phyloP scores from a whole-genome alignment of 2,113 vertebrate species.

The Sylvietta virens region DNA sequence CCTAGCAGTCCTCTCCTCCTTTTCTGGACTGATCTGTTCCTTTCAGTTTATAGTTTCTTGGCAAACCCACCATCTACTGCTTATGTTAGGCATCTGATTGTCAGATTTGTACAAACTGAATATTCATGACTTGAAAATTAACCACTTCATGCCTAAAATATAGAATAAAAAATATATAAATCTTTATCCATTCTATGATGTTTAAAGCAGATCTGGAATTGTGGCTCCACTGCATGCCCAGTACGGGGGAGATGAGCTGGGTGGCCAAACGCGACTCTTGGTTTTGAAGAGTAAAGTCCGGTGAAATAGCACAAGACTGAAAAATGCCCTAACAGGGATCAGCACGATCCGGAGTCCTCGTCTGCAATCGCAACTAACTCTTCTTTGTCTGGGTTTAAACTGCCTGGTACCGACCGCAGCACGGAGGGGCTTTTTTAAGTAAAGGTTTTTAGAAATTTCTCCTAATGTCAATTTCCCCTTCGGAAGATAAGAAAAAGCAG shows the following conservation, averaged over 20 bases:
- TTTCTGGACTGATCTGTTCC: constrained; percentile 73
- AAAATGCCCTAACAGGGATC: background rate
- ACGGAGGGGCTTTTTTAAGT: constrained; percentile 12
- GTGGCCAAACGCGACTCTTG: background rate
- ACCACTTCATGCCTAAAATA: constrained; percentile 68
- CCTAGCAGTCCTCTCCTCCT: constrained; percentile 54
- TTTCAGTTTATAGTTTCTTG: constrained; percentile 75
- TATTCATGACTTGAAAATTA: constrained; percentile 76
- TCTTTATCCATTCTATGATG: background rate
- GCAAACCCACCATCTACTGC: constrained; percentile 72
- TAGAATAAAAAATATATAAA: background rate
- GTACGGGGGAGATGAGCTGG: background rate
- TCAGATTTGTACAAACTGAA: constrained; percentile 75
- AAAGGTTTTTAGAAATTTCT: background rate
- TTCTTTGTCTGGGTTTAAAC: constrained; percentile 75
- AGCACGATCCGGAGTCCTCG: constrained; percentile 28
- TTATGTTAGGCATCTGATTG: constrained; percentile 78
- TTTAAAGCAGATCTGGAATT: background rate
- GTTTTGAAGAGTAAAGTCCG: constrained; percentile 32
- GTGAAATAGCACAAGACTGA: constrained; percentile 7
- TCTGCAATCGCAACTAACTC: constrained; percentile 69
- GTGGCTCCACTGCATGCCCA: background rate
- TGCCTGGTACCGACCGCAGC: constrained; percentile 36
- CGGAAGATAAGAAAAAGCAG: background rate
- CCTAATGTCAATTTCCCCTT: background rate